phyloP scores from a whole-genome alignment of 2,797 vertebrate genomes.

The Xenops minutus region DNA sequence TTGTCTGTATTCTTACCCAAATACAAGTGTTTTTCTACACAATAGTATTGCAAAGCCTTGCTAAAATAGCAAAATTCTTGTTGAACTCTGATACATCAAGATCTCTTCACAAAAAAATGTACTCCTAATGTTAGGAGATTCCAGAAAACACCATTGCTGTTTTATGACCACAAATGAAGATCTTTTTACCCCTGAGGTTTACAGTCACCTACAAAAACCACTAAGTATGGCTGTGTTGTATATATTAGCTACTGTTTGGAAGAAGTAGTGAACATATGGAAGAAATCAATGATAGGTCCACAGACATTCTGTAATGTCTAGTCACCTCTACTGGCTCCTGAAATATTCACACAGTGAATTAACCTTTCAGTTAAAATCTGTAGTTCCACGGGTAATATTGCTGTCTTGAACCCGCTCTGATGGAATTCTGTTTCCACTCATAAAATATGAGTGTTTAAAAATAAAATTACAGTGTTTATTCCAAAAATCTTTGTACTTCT shows the following conservation, averaged over 20 bases:
- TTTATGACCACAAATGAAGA: background rate
- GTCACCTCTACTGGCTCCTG: background rate
- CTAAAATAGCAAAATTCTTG: background rate
- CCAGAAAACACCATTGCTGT: background rate
- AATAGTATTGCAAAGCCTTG: background rate
- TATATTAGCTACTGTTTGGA: background rate
- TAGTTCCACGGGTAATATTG: background rate
- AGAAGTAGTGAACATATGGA: background rate
- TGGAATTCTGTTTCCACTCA: background rate
- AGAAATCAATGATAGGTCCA: background rate
- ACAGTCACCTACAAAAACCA: background rate
- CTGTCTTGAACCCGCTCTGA: background rate
- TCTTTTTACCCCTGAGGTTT: background rate
- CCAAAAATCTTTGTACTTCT: background rate
- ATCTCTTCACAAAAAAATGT: background rate
- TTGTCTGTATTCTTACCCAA: background rate
- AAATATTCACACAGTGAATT: background rate
- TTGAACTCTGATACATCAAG: background rate
- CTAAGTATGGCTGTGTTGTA: background rate
- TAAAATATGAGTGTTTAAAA: slow-evolving; percentile 8
- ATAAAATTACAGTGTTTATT: background rate
- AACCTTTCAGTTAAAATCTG: background rate
- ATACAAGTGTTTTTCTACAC: background rate
- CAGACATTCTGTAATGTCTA: background rate
- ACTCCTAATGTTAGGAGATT: background rate